A percentile compares a stretch with the other conserved stretches of the same genome.
Evolutionary conservation across 2,888 invertebrate species (phyloP).

Genomic region (Furcula furcula): DNA sequence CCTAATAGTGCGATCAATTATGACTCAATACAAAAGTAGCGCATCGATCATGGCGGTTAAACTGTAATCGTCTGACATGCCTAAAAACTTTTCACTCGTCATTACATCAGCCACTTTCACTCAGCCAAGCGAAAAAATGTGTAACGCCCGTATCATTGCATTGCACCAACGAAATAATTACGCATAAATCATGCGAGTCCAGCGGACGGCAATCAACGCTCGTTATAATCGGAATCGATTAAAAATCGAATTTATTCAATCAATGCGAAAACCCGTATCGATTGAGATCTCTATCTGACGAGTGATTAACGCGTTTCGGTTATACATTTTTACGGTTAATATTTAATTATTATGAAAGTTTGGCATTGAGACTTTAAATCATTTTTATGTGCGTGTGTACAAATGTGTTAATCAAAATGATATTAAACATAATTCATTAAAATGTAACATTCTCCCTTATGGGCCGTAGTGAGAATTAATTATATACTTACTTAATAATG

Average conservation of each 20-base stretch:
- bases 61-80: no score
- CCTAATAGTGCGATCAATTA: no score
- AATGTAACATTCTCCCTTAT: no score
- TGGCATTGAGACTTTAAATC: constrained; percentile 7
- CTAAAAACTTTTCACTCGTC: constrained; percentile 1
- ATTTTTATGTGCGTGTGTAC: not conserved
- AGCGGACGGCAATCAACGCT: constrained; percentile 48
- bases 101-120: constrained; percentile 39
- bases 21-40: no score
- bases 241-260: constrained; percentile 60
- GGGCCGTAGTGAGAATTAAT: no score
- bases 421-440: no score
- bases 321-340: constrained; percentile 15
- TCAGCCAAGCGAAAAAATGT: constrained; percentile 5
- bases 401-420: not conserved
- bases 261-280: constrained; percentile 47
- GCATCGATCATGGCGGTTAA: no score
- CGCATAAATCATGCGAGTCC: constrained; percentile 45
- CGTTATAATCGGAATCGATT: constrained; percentile 65
- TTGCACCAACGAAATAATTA: constrained; percentile 11
- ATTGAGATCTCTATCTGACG: constrained; percentile 53
- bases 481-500: no score
- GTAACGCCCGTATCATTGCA: not conserved
- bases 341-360: constrained; percentile 20
- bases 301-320: constrained; percentile 37